phyloP scores from a whole-genome alignment of 2,797 vertebrate genomes.

The Myotis planiceps region DNA sequence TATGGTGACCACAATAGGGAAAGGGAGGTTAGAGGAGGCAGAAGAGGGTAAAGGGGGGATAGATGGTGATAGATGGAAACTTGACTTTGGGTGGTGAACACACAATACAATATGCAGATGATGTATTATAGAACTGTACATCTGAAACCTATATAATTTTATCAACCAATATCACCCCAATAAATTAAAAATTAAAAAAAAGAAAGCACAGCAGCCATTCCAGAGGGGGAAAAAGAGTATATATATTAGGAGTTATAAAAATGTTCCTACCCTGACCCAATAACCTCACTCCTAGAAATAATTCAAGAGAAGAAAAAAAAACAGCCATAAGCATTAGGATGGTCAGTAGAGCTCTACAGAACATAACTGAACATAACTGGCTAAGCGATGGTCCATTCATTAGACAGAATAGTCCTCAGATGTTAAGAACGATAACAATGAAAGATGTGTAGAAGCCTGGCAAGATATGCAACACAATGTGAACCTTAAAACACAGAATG shows the following conservation, averaged over 20 bases:
- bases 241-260: not conserved
- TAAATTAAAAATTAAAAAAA: not conserved
- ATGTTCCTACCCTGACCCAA: not conserved
- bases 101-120: not conserved
- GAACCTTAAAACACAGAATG: not conserved
- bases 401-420: not conserved
- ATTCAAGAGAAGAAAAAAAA: not conserved
- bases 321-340: not conserved
- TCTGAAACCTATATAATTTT: not conserved
- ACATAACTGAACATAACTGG: not conserved
- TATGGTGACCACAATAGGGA: not conserved
- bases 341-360: not conserved
- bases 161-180: not conserved
- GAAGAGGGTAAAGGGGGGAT: not conserved
- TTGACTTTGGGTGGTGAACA: not conserved
- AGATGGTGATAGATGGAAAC: not conserved
- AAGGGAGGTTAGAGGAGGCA: not conserved
- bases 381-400: not conserved
- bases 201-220: not conserved
- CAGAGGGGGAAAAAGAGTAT: not conserved
- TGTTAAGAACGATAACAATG: not conserved
- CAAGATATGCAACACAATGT: not conserved
- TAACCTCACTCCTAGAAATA: not conserved
- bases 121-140: not conserved
- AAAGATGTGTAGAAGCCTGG: not conserved